Base-by-base conservation (phyloP, 1,140 invertebrate genomes). In the Muscidifurax raptorellus region DNA sequence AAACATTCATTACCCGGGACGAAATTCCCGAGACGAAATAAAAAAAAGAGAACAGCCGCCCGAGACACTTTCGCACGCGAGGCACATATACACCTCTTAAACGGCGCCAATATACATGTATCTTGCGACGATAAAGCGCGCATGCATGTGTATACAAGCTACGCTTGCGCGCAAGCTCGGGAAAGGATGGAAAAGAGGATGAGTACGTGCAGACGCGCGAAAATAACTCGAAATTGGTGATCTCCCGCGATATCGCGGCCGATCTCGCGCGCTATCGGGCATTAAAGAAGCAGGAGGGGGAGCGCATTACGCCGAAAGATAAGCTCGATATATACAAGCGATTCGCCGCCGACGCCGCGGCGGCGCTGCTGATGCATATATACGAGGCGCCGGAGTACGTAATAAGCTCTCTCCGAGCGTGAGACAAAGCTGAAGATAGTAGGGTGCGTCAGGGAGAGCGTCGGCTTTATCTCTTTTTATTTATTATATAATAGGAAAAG, bases 141-240 rank as follows among this genome's bases (percentile, higher is more conserved):
- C 15, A 64, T 3, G 59, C 64, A 22, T 28, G 9, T 76, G 44
- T 40, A 28, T 7, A 36, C 3, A 30, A 28, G 22, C 22, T n/a
- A n/a, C n/a, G n/a, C n/a, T n/a, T n/a, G 67, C 10, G 28, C 22
- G 28, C n/a, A 13, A 18, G 47, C 47, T 69, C 25, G 72, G 30
- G 71, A n/a, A n/a, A n/a, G n/a, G 28, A 40, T 30, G 36, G 32
- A 75, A 40, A 75, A 40, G 7, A 10, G 32, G 18, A n/a, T 52
- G 25, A 64, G 47, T 32, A 78, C 44, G 15, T 22, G 52, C 83
- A 87, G 78, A 69, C 32, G 22, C 64, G 78, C 18, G 78, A 9
- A 69, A 80, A 80, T 80, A 80, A 80, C 32, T 67, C 32, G 78
- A 25, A 80, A 80, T 80, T 40, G 66, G 78, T 36, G 78, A 69